Base-by-base conservation (phyloP, 2,888 invertebrate genomes). In the Limnephilus lunatus region DNA sequence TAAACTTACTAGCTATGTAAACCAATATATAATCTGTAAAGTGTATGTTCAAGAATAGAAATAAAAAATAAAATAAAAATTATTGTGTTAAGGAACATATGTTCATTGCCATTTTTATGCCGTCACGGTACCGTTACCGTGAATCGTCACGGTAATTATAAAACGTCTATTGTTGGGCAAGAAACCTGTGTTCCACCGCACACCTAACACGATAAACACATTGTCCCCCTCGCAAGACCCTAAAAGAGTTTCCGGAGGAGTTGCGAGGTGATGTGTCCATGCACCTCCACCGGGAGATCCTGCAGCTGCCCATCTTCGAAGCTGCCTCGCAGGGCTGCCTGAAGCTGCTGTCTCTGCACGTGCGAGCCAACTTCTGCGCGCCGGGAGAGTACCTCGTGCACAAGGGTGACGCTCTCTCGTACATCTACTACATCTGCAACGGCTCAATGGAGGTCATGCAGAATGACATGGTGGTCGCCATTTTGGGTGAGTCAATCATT, bases 381-480 rank as follows among this genome's bases (percentile, higher is more conserved):
- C 99, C 99, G 5, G 99, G 99, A 92, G 99, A 99, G 95, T 99
- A 98, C 95, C 97, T 99, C 87, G 98, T 99, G 85, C 99, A 99
- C 95, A 98, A 98, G 96, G 99, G 99, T 82, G 99, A 99, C 94
- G 99, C 99, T 11, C 97, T 99, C 48, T 98, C 98, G 93, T 98
- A 98, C 95, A 98, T 99, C 94, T 99, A 99, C 95, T 99, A 99
- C 95, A 97, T 99, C 94, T 99, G 99, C 96, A 99, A 99, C 95
- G 99, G 99, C 11, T 99, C 99, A 48, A 99, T 99, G 99, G 99
- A 99, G 96, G 99, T 99, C 85, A 98, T 99, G 94, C 99, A 99
- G 95, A 98, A 99, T 94, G 98, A 98, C 94, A 99, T 99, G 98
- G 99, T 99, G 90, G 99, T 99, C 32, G 99, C 99, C 92, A 99